phyloP scores from a whole-genome alignment of 2,113 vertebrate genomes.

The Emydocephalus ijimae region DNA sequence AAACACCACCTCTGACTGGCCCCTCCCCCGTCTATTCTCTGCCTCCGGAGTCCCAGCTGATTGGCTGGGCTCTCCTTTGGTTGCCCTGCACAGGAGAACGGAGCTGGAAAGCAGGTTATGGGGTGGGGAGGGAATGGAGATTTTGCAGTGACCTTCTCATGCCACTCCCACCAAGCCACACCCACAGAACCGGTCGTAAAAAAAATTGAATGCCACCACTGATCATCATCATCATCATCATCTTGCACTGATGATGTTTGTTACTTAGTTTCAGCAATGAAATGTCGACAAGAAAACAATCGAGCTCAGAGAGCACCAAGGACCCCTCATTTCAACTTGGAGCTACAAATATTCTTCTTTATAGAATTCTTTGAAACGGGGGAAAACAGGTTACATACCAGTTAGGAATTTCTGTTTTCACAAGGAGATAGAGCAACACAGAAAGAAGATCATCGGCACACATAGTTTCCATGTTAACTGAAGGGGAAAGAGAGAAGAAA shows the following conservation, averaged over 20 bases:
- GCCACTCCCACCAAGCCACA: too few relatives aligned
- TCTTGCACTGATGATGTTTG: background rate
- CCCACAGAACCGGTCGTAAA: too few relatives aligned
- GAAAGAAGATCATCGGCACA: constrained; percentile 94
- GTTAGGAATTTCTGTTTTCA: constrained; percentile 96
- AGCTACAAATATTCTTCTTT: background rate
- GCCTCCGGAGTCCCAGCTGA: too few relatives aligned
- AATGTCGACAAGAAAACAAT: background rate
- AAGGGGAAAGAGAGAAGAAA: constrained; percentile 11
- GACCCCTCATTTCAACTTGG: background rate
- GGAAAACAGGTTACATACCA: constrained; percentile 74
- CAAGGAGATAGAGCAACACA: constrained; percentile 88
- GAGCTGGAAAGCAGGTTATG: too few relatives aligned
- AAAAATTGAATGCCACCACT: too few relatives aligned
- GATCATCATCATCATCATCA: background rate
- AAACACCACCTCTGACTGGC: too few relatives aligned
- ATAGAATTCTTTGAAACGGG: background rate
- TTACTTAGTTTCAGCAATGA: background rate
- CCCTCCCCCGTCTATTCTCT: too few relatives aligned
- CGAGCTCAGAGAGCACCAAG: background rate
- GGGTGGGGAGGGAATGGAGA: too few relatives aligned
- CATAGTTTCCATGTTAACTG: constrained; percentile 87
- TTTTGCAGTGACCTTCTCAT: too few relatives aligned
- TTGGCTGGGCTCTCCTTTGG: too few relatives aligned
- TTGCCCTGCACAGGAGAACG: too few relatives aligned